Conservation (phyloP, 1,140 invertebrate species). For the Nebria ingens region DNA sequence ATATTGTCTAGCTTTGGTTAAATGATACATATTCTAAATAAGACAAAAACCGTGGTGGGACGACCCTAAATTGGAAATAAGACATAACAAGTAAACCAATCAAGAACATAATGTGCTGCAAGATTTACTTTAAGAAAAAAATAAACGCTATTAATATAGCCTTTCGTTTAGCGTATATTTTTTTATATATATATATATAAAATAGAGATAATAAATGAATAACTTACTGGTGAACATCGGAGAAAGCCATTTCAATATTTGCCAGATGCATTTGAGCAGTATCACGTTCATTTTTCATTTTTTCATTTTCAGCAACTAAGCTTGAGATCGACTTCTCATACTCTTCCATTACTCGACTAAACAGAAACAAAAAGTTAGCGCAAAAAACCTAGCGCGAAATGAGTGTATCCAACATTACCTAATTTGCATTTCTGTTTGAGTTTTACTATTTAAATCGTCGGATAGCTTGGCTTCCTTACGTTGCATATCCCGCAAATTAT, state of each 20-base stretch:
- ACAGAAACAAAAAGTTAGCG: constrained; percentile 13
- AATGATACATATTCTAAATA: too few relatives aligned
- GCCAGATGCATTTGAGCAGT: constrained; percentile 24
- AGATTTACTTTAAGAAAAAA: too few relatives aligned
- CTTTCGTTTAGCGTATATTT: too few relatives aligned
- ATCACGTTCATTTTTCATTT: constrained; percentile 24
- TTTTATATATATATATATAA: too few relatives aligned
- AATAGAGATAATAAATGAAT: too few relatives aligned
- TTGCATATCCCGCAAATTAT: background rate
- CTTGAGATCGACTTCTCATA: constrained; percentile 26
- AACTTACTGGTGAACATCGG: constrained; percentile 25
- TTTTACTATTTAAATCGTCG: background rate
- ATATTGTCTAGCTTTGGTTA: too few relatives aligned
- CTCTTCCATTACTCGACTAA: constrained; percentile 24
- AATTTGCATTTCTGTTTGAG: background rate
- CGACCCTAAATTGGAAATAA: too few relatives aligned
- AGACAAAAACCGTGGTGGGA: too few relatives aligned
- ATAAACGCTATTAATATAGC: too few relatives aligned
- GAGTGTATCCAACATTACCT: background rate
- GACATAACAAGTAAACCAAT: too few relatives aligned
- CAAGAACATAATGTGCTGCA: too few relatives aligned
- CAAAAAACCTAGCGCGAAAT: background rate
- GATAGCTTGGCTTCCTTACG: background rate
- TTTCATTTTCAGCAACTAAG: constrained; percentile 22
- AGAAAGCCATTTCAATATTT: constrained; percentile 25